Base-by-base conservation (phyloP, 2,888 invertebrate genomes). In the Piscicola geometra region DNA sequence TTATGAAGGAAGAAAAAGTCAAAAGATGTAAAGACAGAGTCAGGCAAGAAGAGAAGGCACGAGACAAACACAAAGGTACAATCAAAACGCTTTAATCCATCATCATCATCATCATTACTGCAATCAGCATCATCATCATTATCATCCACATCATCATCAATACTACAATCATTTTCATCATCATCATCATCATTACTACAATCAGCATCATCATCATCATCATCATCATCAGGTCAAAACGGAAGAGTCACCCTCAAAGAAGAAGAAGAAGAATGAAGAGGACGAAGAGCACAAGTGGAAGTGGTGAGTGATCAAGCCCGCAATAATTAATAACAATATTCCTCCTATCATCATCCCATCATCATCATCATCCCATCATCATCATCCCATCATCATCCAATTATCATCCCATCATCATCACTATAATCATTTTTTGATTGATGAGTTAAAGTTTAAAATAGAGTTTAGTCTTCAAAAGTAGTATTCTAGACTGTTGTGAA, bases 211-310 rank as follows among this genome's bases (percentile, higher is more conserved):
- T 41, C 41, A 41, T 41, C 41, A 41, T 15, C 41, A 41, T 41
- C 41, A 41, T 52, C 52, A 66, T 41, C 68, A 73, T 32, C 52
- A 71, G 72, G 36, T 73, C 32, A 77, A 76, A 41, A 78, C 78
- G 75, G 79, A 81, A 41, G 80, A 81, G 72, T 78, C 78, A 0
- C 83, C 82, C n/a, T n/a, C n/a, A n/a, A n/a, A n/a, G 78, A 80
- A 78, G 18, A 81, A 81, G 76, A 80, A 78, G 74, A 80, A 80
- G 72, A 73, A 70, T 18, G 80, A 79, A 66, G 79, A 79, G 41
- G 82, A 82, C 75, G 85, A 85, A 67, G 85, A 86, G 74, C 79
- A 68, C 1, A 80, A 80, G 68, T 78, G 78, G 79, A 76, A 79
- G 77, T 80, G 79, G 78, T 79, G 50, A 67, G 69, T 28, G 35